Conservation (phyloP, 2,113 vertebrate species). For the Barnardius zonarius region DNA sequence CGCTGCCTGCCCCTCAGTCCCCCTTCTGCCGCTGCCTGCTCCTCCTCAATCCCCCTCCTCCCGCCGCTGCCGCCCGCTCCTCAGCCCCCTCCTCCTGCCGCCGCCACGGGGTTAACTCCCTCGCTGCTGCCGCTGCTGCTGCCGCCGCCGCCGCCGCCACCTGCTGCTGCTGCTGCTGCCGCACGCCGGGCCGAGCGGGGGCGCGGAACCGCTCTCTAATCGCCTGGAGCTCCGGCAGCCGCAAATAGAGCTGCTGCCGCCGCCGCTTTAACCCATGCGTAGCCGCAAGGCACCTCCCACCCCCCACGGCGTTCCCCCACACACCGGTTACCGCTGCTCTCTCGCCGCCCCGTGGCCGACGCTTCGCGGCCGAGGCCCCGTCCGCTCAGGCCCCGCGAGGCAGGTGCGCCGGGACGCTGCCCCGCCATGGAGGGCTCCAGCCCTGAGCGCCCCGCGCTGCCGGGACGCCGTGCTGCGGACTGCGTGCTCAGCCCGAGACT, state of each 20-base stretch:
- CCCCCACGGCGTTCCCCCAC: not conserved
- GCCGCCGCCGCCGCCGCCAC: not conserved
- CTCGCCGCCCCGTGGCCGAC: not conserved
- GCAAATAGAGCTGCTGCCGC: not conserved
- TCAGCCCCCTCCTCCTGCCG: not conserved
- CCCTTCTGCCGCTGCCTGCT: not conserved
- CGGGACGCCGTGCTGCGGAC: not conserved
- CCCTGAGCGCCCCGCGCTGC: not conserved
- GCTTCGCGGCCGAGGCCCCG: too few species aligned
- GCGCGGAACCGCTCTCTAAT: not conserved
- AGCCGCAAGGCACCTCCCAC: not conserved
- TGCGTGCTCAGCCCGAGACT: too few species aligned
- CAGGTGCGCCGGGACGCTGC: not conserved
- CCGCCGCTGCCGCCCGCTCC: not conserved
- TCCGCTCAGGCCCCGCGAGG: not conserved
- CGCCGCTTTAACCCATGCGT: not conserved
- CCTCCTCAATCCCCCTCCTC: not conserved
- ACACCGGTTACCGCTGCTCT: too few species aligned
- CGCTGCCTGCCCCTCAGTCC: not conserved
- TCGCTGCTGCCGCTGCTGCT: slow-evolving; percentile 23
- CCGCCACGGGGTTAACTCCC: slow-evolving; percentile 63
- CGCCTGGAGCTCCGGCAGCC: not conserved
- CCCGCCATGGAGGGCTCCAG: not conserved
- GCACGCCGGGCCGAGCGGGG: not conserved
- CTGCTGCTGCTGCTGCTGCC: slow-evolving; percentile 5